Evolutionary conservation across 2,113 vertebrate species (phyloP).

Genomic region (Rhynchomys soricoides): DNA sequence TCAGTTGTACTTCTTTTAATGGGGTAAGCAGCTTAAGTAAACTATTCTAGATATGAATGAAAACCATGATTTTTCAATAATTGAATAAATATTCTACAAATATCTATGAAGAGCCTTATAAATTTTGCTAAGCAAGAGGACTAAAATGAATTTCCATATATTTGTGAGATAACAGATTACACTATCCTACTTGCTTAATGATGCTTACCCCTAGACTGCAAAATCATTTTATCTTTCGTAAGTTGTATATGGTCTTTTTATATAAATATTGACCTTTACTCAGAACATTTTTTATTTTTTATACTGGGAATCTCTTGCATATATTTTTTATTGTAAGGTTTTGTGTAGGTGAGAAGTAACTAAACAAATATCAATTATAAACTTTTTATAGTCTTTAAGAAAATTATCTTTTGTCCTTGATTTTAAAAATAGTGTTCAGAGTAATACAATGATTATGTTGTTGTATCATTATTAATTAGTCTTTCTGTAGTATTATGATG

Average conservation of each 20-base stretch:
- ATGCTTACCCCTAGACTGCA: not conserved
- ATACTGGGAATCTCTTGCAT: slow-evolving; percentile 20
- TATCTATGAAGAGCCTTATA: not conserved
- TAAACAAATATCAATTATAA: slow-evolving; percentile 19
- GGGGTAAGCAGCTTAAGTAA: not conserved
- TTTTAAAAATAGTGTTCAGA: slow-evolving; percentile 39
- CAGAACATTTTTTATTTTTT: slow-evolving; percentile 2
- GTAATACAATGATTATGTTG: slow-evolving; percentile 47
- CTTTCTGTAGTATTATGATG: slow-evolving; percentile 40
- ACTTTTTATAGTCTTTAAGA: not conserved
- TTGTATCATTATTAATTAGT: slow-evolving; percentile 59
- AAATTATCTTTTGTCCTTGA: slow-evolving; percentile 43
- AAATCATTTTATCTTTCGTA: slow-evolving; percentile 37
- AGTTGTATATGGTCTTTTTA: slow-evolving; percentile 23
- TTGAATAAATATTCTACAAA: slow-evolving; percentile 30
- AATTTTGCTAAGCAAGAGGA: not conserved
- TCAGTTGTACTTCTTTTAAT: not conserved
- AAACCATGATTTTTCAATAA: slow-evolving; percentile 6
- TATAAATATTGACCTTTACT: slow-evolving; percentile 4
- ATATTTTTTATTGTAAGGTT: not conserved
- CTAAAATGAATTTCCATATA: slow-evolving; percentile 53
- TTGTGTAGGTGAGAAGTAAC: slow-evolving; percentile 30
- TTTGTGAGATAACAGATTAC: slow-evolving; percentile 26
- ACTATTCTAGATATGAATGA: not conserved
- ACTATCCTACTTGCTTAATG: slow-evolving; percentile 31